Conservation (phyloP, 2,797 vertebrate genomes). For the Sebastes cheni region DNA sequence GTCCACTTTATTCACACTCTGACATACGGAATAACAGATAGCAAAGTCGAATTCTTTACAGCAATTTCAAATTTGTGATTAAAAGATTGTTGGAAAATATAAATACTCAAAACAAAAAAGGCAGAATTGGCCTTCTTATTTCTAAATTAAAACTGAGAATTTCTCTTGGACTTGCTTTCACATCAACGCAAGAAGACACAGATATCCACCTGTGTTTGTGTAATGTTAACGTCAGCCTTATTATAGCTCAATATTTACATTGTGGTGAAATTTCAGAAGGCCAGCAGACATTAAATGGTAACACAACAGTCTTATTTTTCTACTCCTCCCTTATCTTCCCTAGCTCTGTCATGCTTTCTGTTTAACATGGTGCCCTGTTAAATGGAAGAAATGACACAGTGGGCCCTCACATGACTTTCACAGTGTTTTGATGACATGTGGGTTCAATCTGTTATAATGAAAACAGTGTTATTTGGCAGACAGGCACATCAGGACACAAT, state of each 20-base stretch:
- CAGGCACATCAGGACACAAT: slow-evolving; percentile 36
- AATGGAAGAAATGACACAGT: slow-evolving; percentile 17
- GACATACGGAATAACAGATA: slow-evolving; percentile 2
- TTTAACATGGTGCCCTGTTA: slow-evolving; percentile 26
- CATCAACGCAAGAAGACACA: background rate
- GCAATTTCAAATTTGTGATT: background rate
- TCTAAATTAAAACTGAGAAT: background rate
- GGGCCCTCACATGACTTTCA: slow-evolving; percentile 47
- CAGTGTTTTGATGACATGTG: slow-evolving; percentile 46
- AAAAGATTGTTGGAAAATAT: background rate
- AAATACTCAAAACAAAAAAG: background rate
- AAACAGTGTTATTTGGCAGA: slow-evolving; percentile 67
- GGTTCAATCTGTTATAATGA: slow-evolving; percentile 44
- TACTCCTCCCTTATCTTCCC: slow-evolving; percentile 14
- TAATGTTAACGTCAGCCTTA: background rate
- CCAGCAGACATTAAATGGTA: slow-evolving; percentile 1
- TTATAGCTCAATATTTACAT: background rate
- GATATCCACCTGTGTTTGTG: background rate
- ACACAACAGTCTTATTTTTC: background rate
- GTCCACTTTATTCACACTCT: slow-evolving; percentile 20
- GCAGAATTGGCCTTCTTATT: background rate
- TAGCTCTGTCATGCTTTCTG: background rate
- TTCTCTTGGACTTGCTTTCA: background rate
- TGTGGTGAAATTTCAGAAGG: background rate
- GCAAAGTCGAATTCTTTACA: background rate